phyloP scores from a whole-genome alignment of 2,113 vertebrate genomes.

The Myiagra hebetior region DNA sequence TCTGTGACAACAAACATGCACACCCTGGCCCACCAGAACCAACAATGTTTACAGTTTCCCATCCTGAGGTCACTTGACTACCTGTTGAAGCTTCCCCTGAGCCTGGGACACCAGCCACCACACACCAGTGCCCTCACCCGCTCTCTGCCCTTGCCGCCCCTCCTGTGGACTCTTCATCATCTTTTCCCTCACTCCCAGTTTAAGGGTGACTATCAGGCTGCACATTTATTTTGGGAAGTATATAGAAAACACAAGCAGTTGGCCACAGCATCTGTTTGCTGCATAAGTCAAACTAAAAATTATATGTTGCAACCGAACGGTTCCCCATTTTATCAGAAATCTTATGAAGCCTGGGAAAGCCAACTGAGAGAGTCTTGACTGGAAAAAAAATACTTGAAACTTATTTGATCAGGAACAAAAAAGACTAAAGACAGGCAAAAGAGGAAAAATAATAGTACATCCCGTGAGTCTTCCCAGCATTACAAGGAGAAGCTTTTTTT shows the following conservation, averaged over 20 bases:
- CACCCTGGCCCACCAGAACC: neutral
- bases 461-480: neutral
- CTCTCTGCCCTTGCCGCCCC: neutral
- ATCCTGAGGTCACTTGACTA: neutral
- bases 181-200: neutral
- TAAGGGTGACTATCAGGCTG: neutral
- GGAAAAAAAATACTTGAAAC: neutral
- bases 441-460: neutral
- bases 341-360: neutral
- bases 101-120: neutral
- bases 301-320: fast-evolving
- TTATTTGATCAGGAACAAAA: neutral
- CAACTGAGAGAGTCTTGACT: neutral
- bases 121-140: fast-evolving
- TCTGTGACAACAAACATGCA: fast-evolving
- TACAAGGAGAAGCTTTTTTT: neutral
- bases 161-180: neutral
- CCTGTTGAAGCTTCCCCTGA: neutral
- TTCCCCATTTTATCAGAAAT: neutral
- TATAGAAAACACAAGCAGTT: neutral
- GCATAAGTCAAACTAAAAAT: neutral
- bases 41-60: neutral
- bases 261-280: neutral
- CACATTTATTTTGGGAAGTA: neutral
- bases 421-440: neutral